Evolutionary conservation across 2,888 invertebrate species (phyloP).

Genomic region (Aricia artaxerxes): DNA sequence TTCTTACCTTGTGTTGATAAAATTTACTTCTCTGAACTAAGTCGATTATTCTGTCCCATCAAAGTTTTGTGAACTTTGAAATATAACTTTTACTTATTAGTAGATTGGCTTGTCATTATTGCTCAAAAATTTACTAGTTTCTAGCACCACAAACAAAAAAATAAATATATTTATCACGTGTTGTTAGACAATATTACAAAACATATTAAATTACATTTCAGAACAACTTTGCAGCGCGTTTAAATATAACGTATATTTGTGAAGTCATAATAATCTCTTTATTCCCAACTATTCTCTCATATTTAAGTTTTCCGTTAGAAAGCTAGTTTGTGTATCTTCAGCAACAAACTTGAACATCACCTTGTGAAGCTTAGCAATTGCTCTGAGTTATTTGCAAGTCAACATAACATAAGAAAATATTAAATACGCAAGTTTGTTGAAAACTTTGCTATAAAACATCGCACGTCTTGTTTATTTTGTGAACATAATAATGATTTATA

Average conservation of each 20-base stretch:
- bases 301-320: slow-evolving; percentile 18
- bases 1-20: too few relatives aligned
- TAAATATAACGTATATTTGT: not conserved
- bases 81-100: too few relatives aligned
- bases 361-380: slow-evolving; percentile 9
- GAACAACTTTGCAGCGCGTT: not conserved
- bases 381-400: slow-evolving; percentile 23
- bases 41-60: too few relatives aligned
- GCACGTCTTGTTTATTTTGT: not conserved
- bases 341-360: not conserved
- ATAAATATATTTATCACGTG: not conserved
- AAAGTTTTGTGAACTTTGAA: too few relatives aligned
- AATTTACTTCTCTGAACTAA: too few relatives aligned
- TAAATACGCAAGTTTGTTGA: slow-evolving; percentile 18
- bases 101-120: too few relatives aligned
- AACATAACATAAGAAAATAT: slow-evolving; percentile 15
- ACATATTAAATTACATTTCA: not conserved
- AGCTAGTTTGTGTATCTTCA: not conserved
- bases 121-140: too few relatives aligned
- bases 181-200: not conserved
- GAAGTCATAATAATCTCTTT: not conserved
- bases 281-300: not conserved
- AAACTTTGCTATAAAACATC: not conserved
- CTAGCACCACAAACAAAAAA: too few relatives aligned
- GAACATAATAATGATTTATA: not conserved